Percentiles rank a stretch among this genome's conserved stretches.
phyloP scores from a whole-genome alignment of 2,113 vertebrate genomes.

The Cygnus atratus region DNA sequence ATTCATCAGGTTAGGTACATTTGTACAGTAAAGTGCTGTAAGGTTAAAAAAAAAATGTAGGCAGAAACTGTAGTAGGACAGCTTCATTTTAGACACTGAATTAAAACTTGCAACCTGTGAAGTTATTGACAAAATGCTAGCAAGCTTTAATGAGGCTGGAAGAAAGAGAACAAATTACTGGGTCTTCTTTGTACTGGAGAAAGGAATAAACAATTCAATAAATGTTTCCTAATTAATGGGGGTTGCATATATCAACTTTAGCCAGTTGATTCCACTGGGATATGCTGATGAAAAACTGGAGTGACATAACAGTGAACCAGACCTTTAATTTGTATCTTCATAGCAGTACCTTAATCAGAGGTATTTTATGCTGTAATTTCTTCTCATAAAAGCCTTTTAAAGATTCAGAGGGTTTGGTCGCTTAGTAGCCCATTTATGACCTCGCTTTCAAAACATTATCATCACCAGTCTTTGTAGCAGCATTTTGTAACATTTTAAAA shows the following conservation, averaged over 20 bases:
- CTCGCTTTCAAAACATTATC: not conserved
- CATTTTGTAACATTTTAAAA: not conserved
- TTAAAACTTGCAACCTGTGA: not conserved
- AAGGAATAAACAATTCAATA: not conserved
- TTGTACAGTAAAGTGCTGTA: not conserved
- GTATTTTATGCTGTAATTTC: not conserved
- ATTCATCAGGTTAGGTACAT: not conserved
- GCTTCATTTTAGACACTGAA: not conserved
- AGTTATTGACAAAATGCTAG: not conserved
- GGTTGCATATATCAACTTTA: not conserved
- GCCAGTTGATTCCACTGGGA: not conserved
- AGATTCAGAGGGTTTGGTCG: not conserved
- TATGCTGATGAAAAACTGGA: not conserved
- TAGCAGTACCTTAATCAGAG: not conserved
- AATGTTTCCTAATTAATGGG: not conserved
- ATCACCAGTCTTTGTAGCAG: not conserved
- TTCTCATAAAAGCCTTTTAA: not conserved
- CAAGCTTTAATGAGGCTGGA: not conserved
- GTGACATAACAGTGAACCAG: not conserved
- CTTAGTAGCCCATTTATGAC: not conserved
- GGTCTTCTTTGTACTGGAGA: not conserved
- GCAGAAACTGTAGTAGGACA: not conserved
- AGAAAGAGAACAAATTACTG: not conserved
- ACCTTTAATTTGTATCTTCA: not conserved
- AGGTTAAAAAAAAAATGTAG: not conserved